Conservation (phyloP, 2,797 vertebrate genomes). For the Urophycis tenuis region DNA sequence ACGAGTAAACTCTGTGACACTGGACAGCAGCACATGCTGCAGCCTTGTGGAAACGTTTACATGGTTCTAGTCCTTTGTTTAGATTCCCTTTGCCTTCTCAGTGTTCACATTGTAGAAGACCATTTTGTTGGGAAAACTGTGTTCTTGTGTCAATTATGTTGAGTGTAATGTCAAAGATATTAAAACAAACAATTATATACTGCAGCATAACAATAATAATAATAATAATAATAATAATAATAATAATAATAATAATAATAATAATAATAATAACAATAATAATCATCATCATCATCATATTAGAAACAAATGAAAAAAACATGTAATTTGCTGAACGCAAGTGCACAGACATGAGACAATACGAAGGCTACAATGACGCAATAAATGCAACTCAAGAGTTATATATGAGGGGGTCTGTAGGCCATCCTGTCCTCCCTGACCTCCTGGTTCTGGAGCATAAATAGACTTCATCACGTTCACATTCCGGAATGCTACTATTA, state of each 20-base stretch:
- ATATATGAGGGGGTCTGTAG: no score
- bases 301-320: neutral
- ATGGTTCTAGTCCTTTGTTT: neutral
- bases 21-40: neutral
- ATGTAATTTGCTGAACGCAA: neutral
- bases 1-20: neutral
- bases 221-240: neutral
- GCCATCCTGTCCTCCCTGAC: no score
- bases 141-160: no score
- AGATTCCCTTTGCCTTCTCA: neutral
- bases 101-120: no score
- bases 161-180: no score
- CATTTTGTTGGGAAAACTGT: no score
- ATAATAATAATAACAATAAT: neutral
- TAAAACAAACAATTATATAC: neutral
- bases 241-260: neutral
- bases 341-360: neutral
- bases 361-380: neutral
- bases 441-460: no score
- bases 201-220: neutral
- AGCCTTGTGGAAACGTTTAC: neutral
- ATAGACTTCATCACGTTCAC: no score
- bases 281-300: no score
- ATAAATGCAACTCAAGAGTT: no score
- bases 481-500: conserved; percentile 18